Evolutionary conservation across 1,140 invertebrate genomes (phyloP).

Genomic region (Zaprionus tsacasi): DNA sequence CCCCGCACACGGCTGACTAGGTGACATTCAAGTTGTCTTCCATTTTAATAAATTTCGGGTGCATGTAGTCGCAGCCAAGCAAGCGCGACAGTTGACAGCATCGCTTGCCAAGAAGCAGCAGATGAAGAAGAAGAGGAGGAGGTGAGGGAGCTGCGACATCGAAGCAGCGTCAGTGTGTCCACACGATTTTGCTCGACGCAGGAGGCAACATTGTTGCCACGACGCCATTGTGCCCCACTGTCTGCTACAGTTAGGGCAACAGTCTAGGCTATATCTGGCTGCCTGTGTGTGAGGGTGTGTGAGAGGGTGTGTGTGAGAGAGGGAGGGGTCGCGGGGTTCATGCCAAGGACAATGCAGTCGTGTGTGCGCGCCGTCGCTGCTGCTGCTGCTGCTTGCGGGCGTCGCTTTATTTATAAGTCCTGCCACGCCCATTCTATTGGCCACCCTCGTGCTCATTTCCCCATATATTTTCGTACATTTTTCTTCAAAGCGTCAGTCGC

Average conservation of each 20-base stretch:
- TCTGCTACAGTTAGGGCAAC: conserved; percentile 53
- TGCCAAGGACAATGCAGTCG: conserved; percentile 66
- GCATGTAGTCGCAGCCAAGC: conserved; percentile 60
- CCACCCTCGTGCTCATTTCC: conserved; percentile 35
- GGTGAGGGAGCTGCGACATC: conserved; percentile 16
- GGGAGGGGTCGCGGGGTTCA: neutral
- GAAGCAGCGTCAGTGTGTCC: conserved; percentile 43
- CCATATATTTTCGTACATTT: conserved; percentile 39
- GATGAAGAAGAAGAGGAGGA: neutral
- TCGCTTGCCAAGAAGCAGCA: neutral
- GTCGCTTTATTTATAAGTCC: conserved; percentile 46
- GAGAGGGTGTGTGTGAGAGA: neutral
- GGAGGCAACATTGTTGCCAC: conserved; percentile 36
- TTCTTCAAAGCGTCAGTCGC: conserved; percentile 36
- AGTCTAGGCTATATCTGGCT: conserved; percentile 1
- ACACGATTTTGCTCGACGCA: conserved; percentile 31
- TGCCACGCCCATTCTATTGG: conserved; percentile 36
- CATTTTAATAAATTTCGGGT: conserved; percentile 75
- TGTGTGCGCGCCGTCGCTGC: conserved; percentile 7
- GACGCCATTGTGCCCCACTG: conserved; percentile 42
- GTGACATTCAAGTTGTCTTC: conserved; percentile 67
- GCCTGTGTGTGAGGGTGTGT: conserved; percentile 7
- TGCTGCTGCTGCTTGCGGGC: neutral
- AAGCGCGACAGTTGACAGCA: conserved; percentile 75
- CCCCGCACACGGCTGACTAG: conserved; percentile 16